A percentile compares a stretch with the other conserved stretches of the same genome.
Conservation (phyloP, 2,888 invertebrate genomes). For the Perdita meconis region DNA sequence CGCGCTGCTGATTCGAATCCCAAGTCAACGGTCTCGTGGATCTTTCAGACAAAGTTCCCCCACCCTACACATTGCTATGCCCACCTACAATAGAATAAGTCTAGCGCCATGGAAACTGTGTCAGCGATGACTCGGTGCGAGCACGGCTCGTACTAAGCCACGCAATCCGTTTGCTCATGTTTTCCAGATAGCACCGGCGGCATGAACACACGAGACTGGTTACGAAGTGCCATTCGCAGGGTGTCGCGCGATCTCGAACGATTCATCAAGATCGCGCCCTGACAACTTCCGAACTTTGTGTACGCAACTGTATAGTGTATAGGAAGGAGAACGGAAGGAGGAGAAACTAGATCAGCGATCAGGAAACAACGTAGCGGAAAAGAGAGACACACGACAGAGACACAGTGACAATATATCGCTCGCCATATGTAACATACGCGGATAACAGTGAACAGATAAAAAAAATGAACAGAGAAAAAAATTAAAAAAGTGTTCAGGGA, state of each 20-base stretch:
- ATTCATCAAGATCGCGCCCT: constrained; percentile 57
- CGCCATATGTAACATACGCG: constrained; percentile 11
- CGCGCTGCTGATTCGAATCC: constrained; percentile 9
- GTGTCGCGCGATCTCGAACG: constrained; percentile 67
- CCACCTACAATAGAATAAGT: constrained; percentile 12
- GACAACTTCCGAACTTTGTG: constrained; percentile 51
- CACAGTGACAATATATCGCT: constrained; percentile 37
- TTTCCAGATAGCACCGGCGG: constrained; percentile 79
- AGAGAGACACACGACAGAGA: constrained; percentile 12
- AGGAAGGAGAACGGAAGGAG: constrained; percentile 15
- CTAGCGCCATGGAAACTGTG: constrained; percentile 75
- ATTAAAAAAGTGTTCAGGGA: too few relatives aligned
- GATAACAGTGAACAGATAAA: constrained; percentile 28
- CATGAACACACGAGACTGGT: constrained; percentile 74
- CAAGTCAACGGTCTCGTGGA: constrained; percentile 43
- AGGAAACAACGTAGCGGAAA: constrained; percentile 1
- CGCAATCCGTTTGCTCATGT: constrained; percentile 67
- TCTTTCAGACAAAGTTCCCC: constrained; percentile 28
- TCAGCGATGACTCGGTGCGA: constrained; percentile 59
- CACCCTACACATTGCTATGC: background rate
- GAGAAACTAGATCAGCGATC: background rate
- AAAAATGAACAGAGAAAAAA: too few relatives aligned
- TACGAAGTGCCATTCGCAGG: constrained; percentile 72
- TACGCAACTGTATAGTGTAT: constrained; percentile 56
- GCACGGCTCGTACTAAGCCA: constrained; percentile 60